Base-by-base conservation (phyloP, 2,888 invertebrate species). In the Drosophila incognita region DNA sequence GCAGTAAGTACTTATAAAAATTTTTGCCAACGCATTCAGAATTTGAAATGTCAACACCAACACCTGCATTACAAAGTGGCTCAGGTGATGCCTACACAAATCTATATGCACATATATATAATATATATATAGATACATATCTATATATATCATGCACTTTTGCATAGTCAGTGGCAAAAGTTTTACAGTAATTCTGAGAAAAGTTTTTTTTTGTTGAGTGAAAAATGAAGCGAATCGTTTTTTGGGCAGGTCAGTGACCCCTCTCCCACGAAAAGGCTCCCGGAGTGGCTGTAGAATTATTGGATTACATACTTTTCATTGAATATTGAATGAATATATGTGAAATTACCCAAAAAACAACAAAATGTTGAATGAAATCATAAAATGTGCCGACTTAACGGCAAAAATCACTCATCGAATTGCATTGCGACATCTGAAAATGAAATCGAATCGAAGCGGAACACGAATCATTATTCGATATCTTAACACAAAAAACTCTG, bases 1-100 rank as follows among this genome's bases (percentile, higher is more conserved):
- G 78, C 79, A 79, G 59, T 53, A 68, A 21, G 54, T 74, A 78
- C 42, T 67, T 65, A 67, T 64, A 54, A 27, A 74, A 54, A 24
- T 24, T 79, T 76, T 70, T 82, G 85, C 89, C 51, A 86, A 88
- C 82, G 89, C 87, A 71, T 69, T 83, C 85, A 76, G 70, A 83
- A 88, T 88, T 88, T 74, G 82, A 88, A 87, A 86, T 86, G 87
- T 86, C 84, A 88, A 87, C 84, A 86, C 76, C 76, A 82, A 79
- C 86, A 88, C 89, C 86, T 86, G 89, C 87, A 85, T 35, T 66
- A 53, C 42, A 60, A 72, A 78, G 72, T 77, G 74, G 74, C 88
- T 85, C 87, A 86, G 85, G 85, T 85, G 88, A 80, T 85, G 77
- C 69, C 59, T 66, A 86, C 57, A 57, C 57, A 53, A 46, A 46